Percentiles rank a stretch among this genome's conserved stretches.
Evolutionary conservation across 2,888 invertebrate genomes (phyloP).

Genomic region (Pherbina coryleti): DNA sequence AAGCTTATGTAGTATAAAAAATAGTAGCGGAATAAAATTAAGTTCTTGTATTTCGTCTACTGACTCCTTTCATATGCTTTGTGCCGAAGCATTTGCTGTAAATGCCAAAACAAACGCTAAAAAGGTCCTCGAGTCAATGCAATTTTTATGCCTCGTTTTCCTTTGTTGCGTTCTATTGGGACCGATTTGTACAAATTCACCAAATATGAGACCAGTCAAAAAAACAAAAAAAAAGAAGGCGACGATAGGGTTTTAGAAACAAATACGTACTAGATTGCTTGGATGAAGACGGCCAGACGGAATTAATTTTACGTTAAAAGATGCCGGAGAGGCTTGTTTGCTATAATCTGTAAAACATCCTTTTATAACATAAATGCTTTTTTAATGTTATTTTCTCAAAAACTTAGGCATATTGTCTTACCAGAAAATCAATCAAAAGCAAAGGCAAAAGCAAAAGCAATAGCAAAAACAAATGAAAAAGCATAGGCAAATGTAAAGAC

Average conservation of each 20-base stretch:
- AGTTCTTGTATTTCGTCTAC: slow-evolving; percentile 17
- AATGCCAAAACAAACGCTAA: background rate
- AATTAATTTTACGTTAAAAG: too few relatives aligned
- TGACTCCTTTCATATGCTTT: background rate
- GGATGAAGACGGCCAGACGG: background rate
- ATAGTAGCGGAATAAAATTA: slow-evolving; percentile 46
- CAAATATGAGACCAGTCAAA: background rate
- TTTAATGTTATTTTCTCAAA: too few relatives aligned
- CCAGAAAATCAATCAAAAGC: too few relatives aligned
- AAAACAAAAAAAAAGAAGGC: background rate
- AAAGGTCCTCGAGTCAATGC: background rate
- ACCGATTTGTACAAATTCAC: slow-evolving; percentile 17
- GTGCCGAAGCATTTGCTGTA: background rate
- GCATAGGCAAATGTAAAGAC: too few relatives aligned
- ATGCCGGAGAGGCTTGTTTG: too few relatives aligned
- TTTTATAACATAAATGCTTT: too few relatives aligned
- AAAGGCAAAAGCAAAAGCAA: too few relatives aligned
- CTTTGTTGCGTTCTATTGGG: background rate
- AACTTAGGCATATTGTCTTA: too few relatives aligned
- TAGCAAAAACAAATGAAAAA: too few relatives aligned
- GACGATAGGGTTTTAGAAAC: background rate
- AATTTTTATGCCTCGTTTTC: background rate
- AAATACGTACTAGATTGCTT: background rate
- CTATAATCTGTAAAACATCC: too few relatives aligned
- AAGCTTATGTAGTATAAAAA: slow-evolving; percentile 34